Base-by-base conservation (phyloP, 2,888 invertebrate genomes). In the Macrophya alboannulata region DNA sequence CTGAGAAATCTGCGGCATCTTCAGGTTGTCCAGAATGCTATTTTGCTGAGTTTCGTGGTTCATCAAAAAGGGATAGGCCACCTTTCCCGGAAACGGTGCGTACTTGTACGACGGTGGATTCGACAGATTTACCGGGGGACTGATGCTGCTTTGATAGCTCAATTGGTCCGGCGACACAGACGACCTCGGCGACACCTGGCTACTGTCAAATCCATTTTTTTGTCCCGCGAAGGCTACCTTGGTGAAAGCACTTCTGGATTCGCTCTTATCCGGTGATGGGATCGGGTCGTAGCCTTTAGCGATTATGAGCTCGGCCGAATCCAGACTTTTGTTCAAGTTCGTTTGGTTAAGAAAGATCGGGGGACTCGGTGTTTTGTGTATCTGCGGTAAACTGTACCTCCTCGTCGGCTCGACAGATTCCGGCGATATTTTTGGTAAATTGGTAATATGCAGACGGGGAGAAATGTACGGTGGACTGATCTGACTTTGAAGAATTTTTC, bases 151-250 rank as follows among this genome's bases (percentile, higher is more conserved):
- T 90, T 97, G 97, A 89, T 97, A 97, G 87, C 96, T 95, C 76
- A 97, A 94, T 89, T 96, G 96, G 89, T 97, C 97, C 0, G 97
- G 97, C 87, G 97, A 97, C 31, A 97, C 94, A 0, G 97, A 97
- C 25, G 97, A 96, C 87, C 96, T 95, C 0, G 96, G 96, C 0
- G 96, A 96, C 72, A 95, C 88, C 45, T 91, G 92, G 4, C 90
- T 88, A 3, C 91, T 93, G 51, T 90, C 91, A 86, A 90, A 93
- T 0, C 91, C 91, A 72, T 91, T 92, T 68, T 92, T 88, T 88
- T 94, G 94, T 1, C 90, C 88, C 12, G 91, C 87, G 76, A 95
- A 89, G 88, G 94, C 94, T 85, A 98, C 98, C 95, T 98, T 98
- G 0, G 98, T 98, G 90, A 98, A 98, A 9, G 98, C 98, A 94